phyloP scores from a whole-genome alignment of 2,113 vertebrate species.

The Prietella phreatophila region DNA sequence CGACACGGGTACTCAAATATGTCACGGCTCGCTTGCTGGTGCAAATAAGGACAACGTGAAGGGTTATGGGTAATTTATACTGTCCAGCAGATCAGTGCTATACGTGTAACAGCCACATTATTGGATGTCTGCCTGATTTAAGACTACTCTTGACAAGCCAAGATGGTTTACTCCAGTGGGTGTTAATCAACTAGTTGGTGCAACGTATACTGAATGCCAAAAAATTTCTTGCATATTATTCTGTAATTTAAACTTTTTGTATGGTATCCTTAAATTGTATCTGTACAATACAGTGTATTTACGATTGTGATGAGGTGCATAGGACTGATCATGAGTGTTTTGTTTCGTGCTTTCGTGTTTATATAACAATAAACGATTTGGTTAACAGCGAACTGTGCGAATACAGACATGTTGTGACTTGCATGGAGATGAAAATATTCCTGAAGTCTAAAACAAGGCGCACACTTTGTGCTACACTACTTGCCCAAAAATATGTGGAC shows the following conservation, averaged over 20 bases:
- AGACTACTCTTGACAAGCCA: neutral
- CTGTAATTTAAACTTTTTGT: neutral
- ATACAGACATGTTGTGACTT: neutral
- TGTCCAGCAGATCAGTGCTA: neutral
- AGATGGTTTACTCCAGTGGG: neutral
- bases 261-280: neutral
- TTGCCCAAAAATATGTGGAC: neutral
- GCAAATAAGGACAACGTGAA: neutral
- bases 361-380: neutral
- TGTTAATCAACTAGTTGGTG: neutral
- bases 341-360: neutral
- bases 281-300: too few relatives aligned
- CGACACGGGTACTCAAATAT: neutral
- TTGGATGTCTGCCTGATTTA: neutral
- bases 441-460: neutral
- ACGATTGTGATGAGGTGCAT: neutral
- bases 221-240: neutral
- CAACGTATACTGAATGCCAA: neutral
- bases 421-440: neutral
- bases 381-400: too few relatives aligned
- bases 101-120: neutral
- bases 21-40: neutral
- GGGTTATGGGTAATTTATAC: constrained; percentile 9
- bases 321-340: neutral
- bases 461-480: neutral